Evolutionary conservation across 2,888 invertebrate genomes (phyloP), one percentile per base, ranked within the genome.

Genomic region (Phortica magna): DNA sequence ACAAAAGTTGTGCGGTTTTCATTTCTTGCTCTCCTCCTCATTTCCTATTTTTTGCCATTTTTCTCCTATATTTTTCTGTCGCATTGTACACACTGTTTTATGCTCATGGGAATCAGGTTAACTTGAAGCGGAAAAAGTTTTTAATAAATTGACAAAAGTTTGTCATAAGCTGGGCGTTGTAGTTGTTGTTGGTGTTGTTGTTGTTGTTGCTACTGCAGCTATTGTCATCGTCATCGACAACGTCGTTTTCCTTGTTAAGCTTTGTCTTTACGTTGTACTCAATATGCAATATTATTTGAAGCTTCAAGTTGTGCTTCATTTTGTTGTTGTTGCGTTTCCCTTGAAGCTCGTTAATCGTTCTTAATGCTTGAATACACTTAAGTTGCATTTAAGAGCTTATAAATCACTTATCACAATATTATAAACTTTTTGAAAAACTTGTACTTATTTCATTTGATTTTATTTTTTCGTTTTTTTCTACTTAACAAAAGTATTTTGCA

Each of bases 71-170:
- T 48, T 48, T 48, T 48, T 48, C 19, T 75, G 42, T 70, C 9
- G 65, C 7, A 61, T 22, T 17, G 61, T 12, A 61, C 61, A 42
- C 65, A 70, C 67, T 78, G 76, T 55, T 17, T 55, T 55, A 17
- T 53, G 31, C 81, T 78, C 83, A 80, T 87, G 89, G 87, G 89
- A 87, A 87, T 83, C 83, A 85, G 87, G 87, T 89, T 88, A 87
- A 82, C 83, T 80, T 82, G 78, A 81, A 71, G 67, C 74, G 73
- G 61, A 74, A 77, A 67, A 83, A 84, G 75, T 88, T 87, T 88
- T 84, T 85, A 85, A 88, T 85, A 85, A 88, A 85, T 85, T 88
- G 85, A 88, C 88, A 88, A 85, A 85, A 85, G 86, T 85, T 85
- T 85, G 89, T 88, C 85, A 85, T 88, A 85, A 88, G 48, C 48